Evolutionary conservation across 2,888 invertebrate genomes (phyloP).

Genomic region (Acleris holmiana): DNA sequence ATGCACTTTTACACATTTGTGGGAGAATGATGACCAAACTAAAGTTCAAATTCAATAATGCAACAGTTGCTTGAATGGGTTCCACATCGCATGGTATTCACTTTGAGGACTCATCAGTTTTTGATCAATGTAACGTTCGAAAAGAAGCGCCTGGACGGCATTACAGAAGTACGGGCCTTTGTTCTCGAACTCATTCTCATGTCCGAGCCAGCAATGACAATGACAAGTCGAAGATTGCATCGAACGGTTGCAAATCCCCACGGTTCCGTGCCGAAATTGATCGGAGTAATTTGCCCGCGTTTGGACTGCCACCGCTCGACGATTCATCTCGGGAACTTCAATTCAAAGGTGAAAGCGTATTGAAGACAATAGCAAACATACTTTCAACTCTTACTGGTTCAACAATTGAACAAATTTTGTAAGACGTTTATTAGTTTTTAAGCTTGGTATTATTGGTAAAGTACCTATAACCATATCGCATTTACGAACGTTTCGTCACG

Average conservation of each 20-base stretch:
- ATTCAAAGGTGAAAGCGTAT: conserved; percentile 29
- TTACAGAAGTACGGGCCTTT: conserved; percentile 16
- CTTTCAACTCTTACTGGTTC: no score
- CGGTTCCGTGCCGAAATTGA: conserved; percentile 66
- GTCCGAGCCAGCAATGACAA: conserved; percentile 60
- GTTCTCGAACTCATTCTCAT: conserved; percentile 44
- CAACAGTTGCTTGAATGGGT: not conserved
- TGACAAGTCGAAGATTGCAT: conserved; percentile 79
- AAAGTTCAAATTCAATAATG: not conserved
- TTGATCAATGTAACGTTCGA: conserved; percentile 8
- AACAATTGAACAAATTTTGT: no score
- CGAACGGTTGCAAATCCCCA: conserved; percentile 65
- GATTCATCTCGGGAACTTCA: conserved; percentile 52
- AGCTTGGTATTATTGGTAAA: no score
- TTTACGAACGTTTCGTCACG: no score
- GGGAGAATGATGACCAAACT: no score
- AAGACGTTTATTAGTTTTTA: no score
- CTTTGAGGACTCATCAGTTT: not conserved
- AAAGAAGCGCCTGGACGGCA: conserved; percentile 14
- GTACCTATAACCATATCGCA: no score
- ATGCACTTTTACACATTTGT: no score
- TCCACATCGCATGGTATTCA: not conserved
- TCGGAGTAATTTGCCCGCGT: conserved; percentile 73
- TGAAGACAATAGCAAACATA: not conserved
- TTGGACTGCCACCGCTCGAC: conserved; percentile 54